Conservation (phyloP, 2,888 invertebrate genomes). For the Pandemis corylana region DNA sequence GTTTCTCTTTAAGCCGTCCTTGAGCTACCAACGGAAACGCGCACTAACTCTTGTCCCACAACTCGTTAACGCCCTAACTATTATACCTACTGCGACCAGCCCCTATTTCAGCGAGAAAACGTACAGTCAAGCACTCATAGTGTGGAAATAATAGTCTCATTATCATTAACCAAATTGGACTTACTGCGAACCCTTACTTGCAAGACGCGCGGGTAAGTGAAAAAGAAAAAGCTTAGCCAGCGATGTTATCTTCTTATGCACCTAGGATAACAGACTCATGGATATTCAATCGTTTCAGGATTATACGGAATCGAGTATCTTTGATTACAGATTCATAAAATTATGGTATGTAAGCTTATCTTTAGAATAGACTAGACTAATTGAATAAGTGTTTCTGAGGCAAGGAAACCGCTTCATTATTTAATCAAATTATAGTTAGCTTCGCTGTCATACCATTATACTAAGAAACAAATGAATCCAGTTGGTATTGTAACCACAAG, state of each 20-base stretch:
- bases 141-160: conserved; percentile 42
- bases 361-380: too few relatives aligned
- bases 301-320: neutral
- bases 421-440: too few relatives aligned
- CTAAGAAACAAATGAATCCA: neutral
- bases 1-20: neutral
- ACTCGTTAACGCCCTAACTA: conserved; percentile 48
- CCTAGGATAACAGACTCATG: neutral
- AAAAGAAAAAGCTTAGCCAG: conserved; percentile 20
- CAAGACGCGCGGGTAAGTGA: conserved; percentile 23
- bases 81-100: conserved; percentile 40
- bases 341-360: neutral
- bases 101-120: conserved; percentile 37
- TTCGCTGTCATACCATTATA: neutral
- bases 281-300: neutral
- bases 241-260: conserved; percentile 11
- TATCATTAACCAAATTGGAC: conserved; percentile 41
- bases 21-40: conserved; percentile 10
- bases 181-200: conserved; percentile 25
- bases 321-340: neutral
- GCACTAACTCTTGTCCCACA: conserved; percentile 43
- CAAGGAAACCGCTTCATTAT: neutral
- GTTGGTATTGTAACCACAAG: neutral
- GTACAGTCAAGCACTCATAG: conserved; percentile 41
- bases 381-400: neutral